Percentiles rank a stretch among this genome's conserved stretches.
These are phyloP conservation scores for Fringilla coelebs DNA, from an alignment of 2,797 vertebrate species.

Conservation along the genomic window DNA sequence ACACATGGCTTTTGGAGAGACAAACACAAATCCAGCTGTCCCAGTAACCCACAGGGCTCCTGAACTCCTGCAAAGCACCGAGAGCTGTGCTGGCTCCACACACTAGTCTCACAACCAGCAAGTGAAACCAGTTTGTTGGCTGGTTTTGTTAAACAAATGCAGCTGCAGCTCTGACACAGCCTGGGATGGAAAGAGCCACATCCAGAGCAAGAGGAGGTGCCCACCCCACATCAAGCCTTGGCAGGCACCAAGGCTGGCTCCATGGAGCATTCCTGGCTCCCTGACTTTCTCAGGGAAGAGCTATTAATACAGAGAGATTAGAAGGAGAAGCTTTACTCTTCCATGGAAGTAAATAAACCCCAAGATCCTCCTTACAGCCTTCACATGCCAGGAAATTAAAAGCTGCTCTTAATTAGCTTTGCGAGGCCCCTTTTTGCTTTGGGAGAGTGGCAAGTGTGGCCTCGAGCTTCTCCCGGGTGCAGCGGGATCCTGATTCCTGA, in stretches of 20 bases:
- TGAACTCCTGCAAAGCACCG: not conserved
- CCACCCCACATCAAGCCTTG: rapidly evolving
- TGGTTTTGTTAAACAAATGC: slow-evolving; percentile 35
- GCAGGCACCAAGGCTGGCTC: not conserved
- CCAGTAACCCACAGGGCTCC: not conserved
- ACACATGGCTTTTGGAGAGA: not conserved
- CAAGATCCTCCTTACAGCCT: slow-evolving; percentile 1
- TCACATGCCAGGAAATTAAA: slow-evolving; percentile 44
- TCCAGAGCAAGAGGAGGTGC: not conserved
- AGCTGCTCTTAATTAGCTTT: slow-evolving; percentile 49
- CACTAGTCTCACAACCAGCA: not conserved
- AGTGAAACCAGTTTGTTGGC: slow-evolving; percentile 36
- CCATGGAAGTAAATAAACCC: not conserved
- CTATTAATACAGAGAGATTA: not conserved
- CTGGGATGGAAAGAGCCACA: not conserved
- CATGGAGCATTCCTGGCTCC: not conserved
- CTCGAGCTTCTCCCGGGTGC: not conserved
- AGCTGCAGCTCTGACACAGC: not conserved
- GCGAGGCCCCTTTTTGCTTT: not conserved
- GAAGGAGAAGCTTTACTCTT: slow-evolving; percentile 30
- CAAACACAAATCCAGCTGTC: not conserved
- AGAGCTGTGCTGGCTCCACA: not conserved
- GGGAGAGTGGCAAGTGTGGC: not conserved
- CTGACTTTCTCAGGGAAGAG: not conserved
- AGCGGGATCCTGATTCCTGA: not conserved